A percentile compares a stretch with the other conserved stretches of the same genome.
Conservation (phyloP, 2,797 vertebrate species). For the Lacerta agilis region DNA sequence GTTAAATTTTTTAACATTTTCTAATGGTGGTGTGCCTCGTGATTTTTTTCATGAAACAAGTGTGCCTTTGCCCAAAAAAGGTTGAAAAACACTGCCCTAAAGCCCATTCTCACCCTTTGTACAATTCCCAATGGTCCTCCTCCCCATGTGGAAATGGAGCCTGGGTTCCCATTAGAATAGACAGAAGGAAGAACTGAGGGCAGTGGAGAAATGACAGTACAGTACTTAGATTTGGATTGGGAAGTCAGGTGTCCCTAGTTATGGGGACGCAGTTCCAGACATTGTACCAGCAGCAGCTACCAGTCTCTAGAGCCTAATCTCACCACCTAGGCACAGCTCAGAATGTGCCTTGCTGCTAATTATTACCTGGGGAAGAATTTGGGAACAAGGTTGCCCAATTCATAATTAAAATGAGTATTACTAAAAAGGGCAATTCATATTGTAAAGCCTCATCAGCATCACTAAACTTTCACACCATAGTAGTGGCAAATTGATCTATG, state of each 20-base stretch:
- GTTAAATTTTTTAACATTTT: too few species aligned
- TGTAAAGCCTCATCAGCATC: not conserved
- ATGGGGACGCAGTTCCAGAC: too few species aligned
- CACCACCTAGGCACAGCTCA: not conserved
- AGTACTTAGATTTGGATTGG: too few species aligned
- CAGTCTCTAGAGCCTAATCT: not conserved
- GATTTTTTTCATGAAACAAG: too few species aligned
- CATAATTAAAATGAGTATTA: not conserved
- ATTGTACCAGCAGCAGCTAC: not conserved
- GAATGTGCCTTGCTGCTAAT: not conserved
- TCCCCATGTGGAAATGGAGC: not conserved
- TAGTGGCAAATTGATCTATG: slow-evolving; percentile 43
- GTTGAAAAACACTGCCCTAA: too few species aligned
- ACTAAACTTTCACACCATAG: slow-evolving; percentile 44
- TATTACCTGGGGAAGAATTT: not conserved
- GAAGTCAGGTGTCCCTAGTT: too few species aligned
- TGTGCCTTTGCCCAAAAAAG: too few species aligned
- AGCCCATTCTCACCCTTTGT: not conserved
- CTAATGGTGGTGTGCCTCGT: too few species aligned
- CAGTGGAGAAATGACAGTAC: too few species aligned
- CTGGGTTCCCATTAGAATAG: too few species aligned
- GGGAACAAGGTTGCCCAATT: not conserved
- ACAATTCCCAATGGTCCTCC: not conserved
- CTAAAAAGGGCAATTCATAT: not conserved
- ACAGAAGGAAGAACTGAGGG: too few species aligned